phyloP scores from a whole-genome alignment of 2,888 invertebrate species.

The Spisula solida region DNA sequence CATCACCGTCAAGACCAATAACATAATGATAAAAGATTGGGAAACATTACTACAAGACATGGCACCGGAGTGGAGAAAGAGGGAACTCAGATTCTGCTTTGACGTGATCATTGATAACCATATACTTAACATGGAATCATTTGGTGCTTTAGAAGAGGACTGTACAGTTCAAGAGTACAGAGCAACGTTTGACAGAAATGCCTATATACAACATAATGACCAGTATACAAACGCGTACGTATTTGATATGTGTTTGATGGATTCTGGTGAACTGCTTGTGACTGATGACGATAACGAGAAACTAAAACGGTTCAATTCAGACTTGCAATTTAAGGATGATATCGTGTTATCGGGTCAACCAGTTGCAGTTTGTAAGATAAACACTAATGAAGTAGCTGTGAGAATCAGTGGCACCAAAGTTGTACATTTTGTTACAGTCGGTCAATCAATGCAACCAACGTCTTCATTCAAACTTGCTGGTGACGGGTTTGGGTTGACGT shows the following conservation, averaged over 20 bases:
- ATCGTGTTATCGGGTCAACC: neutral
- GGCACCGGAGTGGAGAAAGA: neutral
- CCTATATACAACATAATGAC: neutral
- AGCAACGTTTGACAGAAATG: conserved; percentile 6
- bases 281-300: neutral
- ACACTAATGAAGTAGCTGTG: neutral
- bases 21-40: neutral
- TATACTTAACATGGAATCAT: neutral
- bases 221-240: neutral
- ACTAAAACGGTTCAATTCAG: neutral
- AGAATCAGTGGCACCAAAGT: neutral
- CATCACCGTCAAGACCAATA: neutral
- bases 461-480: neutral
- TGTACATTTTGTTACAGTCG: no score
- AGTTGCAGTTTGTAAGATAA: neutral
- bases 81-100: neutral
- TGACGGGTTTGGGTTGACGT: neutral
- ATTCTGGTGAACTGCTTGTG: neutral
- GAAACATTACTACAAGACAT: neutral
- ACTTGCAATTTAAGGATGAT: neutral
- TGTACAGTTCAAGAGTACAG: neutral
- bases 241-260: neutral
- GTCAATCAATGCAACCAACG: neutral
- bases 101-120: neutral
- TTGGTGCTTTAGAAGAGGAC: neutral